Evolutionary conservation across 2,797 vertebrate genomes (phyloP).

Genomic region (Aeoliscus strigatus): DNA sequence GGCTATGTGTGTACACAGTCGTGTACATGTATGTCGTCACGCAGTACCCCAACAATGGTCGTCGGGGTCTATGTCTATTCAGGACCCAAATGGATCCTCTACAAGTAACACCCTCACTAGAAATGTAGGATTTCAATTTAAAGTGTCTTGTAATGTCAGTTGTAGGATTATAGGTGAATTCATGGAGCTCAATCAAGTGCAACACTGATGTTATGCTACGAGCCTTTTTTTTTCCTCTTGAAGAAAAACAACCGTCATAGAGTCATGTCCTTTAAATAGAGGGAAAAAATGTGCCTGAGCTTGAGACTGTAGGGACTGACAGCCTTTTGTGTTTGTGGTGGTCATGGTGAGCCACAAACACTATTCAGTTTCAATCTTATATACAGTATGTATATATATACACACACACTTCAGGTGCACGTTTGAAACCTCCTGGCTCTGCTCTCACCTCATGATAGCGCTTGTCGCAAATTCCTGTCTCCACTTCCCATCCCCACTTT

Average conservation of each 20-base stretch:
- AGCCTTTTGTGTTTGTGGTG: not conserved
- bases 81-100: not conserved
- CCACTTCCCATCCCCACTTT: conserved; percentile 24
- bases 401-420: not conserved
- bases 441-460: conserved; percentile 44
- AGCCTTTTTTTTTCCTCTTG: not conserved
- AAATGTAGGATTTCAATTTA: not conserved
- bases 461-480: conserved; percentile 34
- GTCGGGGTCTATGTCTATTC: too few relatives aligned
- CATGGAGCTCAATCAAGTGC: not conserved
- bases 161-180: not conserved
- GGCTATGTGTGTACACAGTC: too few relatives aligned
- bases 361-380: too few relatives aligned
- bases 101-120: not conserved
- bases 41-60: too few relatives aligned
- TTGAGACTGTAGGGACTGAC: not conserved
- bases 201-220: conserved; percentile 5
- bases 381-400: too few relatives aligned
- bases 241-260: not conserved
- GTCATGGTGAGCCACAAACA: not conserved
- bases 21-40: too few relatives aligned
- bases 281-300: not conserved
- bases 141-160: not conserved
- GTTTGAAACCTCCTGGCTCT: conserved; percentile 18
- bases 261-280: not conserved